These are phyloP conservation scores for Paracanthobrama guichenoti DNA, from an alignment of 2,113 vertebrate genomes.

Conservation along the genomic window DNA sequence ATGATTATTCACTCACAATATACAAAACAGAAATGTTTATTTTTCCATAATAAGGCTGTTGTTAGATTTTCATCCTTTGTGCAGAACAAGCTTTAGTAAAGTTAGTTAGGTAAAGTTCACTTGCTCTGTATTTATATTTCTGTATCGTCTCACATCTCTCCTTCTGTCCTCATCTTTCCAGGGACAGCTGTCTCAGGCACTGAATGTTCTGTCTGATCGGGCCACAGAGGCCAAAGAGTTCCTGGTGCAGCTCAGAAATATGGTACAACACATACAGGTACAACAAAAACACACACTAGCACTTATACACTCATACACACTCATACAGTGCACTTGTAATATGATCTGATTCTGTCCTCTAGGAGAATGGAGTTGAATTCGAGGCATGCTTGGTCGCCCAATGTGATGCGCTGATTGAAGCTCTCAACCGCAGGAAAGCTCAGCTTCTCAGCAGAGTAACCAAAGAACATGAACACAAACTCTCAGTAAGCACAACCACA, in stretches of 20 bases:
- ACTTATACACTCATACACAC: background rate
- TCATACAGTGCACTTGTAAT: background rate
- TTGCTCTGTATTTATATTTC: background rate
- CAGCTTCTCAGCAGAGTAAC: slow-evolving; percentile 92
- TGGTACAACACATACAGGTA: slow-evolving; percentile 98
- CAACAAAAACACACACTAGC: background rate
- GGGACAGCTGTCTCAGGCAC: slow-evolving; percentile 95
- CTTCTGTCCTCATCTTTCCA: slow-evolving; percentile 60
- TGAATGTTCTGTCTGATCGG: slow-evolving; percentile 93
- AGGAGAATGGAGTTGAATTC: slow-evolving; percentile 98
- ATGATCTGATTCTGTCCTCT: slow-evolving; percentile 33
- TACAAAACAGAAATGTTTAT: background rate
- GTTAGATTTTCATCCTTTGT: too few species aligned
- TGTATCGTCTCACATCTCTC: background rate
- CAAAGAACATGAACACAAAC: slow-evolving; percentile 98
- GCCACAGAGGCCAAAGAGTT: slow-evolving; percentile 98
- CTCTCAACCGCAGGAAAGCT: slow-evolving; percentile 93
- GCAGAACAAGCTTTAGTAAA: background rate
- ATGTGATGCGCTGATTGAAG: slow-evolving; percentile 96
- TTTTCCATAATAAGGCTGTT: background rate
- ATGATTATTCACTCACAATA: too few species aligned
- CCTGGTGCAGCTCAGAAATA: slow-evolving; percentile 93
- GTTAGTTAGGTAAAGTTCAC: background rate
- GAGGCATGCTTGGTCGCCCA: slow-evolving; percentile 97
- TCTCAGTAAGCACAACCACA: slow-evolving; percentile 79